Evolutionary conservation across 2,113 vertebrate genomes (phyloP), one percentile per base, ranked within the genome.

Genomic region (Neodon shergylaensis): DNA sequence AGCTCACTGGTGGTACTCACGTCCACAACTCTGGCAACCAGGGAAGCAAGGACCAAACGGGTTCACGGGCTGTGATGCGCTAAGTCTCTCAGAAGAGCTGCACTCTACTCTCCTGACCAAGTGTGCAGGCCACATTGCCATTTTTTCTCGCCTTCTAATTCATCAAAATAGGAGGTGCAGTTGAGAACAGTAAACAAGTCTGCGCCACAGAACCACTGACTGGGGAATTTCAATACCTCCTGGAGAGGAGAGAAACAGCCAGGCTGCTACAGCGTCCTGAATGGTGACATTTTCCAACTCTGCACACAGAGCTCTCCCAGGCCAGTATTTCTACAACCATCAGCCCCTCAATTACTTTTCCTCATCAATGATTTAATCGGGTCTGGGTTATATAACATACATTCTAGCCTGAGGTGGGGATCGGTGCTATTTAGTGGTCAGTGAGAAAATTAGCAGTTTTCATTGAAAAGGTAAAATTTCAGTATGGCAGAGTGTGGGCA

Each of bases 311-410:
- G 28, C 14, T 28, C n/a, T 5, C n/a, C 42, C 24, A n/a, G 7
- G 5, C 72, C 33, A 4, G 5, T 12, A 44, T 47, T 49, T 79
- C 47, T 65, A 73, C 47, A 91, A 65, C 26, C 78, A 81, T 28
- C 58, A 7, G 22, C 61, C 87, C 88, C 61, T 76, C 78, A 11
- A 7, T 86, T 31, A 66, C 39, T 74, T 94, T 83, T 88, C 77
- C 73, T 94, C 91, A 88, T 94, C 96, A 86, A 65, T 95, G 84
- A 96, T 68, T 85, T 70, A 86, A 66, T 82, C 63, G 36, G 68
- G 66, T 85, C 76, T 85, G 76, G n/a, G 36, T 90, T 88, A 42
- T 3, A 49, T 0, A 6, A 93, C 33, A 65, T 66, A 39, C 5
- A 42, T 76, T 79, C 88, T 61, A 81, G 21, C 83, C 49, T 0